Percentiles rank a stretch among this genome's conserved stretches.
phyloP scores from a whole-genome alignment of 2,888 invertebrate species.

The Hipparchia semele region DNA sequence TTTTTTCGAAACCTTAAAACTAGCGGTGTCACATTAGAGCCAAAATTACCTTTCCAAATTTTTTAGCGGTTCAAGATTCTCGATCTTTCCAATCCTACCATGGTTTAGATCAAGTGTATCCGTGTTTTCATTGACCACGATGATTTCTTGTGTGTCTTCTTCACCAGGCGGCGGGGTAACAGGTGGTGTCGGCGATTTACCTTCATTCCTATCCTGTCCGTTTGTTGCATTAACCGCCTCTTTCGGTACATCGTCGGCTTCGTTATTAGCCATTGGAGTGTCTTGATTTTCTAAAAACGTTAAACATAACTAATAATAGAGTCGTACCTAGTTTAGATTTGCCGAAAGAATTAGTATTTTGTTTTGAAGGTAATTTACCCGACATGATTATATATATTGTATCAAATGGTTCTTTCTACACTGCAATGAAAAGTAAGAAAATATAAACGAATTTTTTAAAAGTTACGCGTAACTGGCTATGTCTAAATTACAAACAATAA shows the following conservation, averaged over 20 bases:
- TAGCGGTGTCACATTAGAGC: neutral
- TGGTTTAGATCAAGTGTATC: constrained; percentile 95
- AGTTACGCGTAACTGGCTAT: neutral
- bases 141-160: constrained; percentile 82
- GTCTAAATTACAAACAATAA: neutral
- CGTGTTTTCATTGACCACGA: constrained; percentile 86
- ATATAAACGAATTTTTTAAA: neutral
- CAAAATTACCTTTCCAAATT: constrained; percentile 85
- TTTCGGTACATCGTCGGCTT: constrained; percentile 45
- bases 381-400: constrained; percentile 7
- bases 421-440: neutral
- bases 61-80: constrained; percentile 90
- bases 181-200: constrained; percentile 56
- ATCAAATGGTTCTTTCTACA: neutral
- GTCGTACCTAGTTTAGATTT: too few relatives aligned
- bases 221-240: constrained; percentile 42
- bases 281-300: constrained; percentile 54
- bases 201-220: constrained; percentile 40
- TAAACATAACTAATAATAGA: neutral
- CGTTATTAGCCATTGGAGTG: constrained; percentile 49
- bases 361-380: neutral
- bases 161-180: constrained; percentile 59
- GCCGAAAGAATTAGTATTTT: neutral
- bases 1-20: too few relatives aligned
- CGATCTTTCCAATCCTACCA: constrained; percentile 91